A percentile compares a stretch with the other conserved stretches of the same genome.
These are phyloP conservation scores for Cheilosia soror DNA, from an alignment of 2,888 invertebrate species.

Conservation along the genomic window DNA sequence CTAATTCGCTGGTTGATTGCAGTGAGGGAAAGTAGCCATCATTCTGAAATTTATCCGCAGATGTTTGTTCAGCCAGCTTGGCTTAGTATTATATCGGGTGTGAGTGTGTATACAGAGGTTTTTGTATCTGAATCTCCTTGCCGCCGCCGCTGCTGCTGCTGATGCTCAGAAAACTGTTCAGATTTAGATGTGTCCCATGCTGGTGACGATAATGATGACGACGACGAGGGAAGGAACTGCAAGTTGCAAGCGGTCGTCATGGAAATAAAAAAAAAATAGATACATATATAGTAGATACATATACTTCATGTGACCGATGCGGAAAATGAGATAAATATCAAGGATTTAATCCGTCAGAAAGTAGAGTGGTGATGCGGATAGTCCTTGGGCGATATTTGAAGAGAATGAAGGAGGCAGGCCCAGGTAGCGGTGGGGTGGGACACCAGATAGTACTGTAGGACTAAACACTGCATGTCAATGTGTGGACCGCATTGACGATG, in stretches of 20 bases:
- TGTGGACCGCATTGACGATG: slow-evolving; percentile 67
- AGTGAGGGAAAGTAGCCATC: slow-evolving; percentile 42
- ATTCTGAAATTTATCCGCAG: slow-evolving; percentile 65
- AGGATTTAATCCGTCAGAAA: slow-evolving; percentile 70
- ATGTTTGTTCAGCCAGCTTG: slow-evolving; percentile 67
- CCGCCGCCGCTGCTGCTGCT: neutral
- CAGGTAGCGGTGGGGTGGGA: slow-evolving; percentile 3
- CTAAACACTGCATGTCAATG: slow-evolving; percentile 54
- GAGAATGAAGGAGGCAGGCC: slow-evolving; percentile 4
- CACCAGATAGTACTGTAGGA: slow-evolving; percentile 15
- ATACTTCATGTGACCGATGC: slow-evolving; percentile 65
- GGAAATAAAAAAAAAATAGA: slow-evolving; percentile 20
- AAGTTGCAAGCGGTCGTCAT: slow-evolving; percentile 50
- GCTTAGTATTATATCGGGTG: slow-evolving; percentile 2
- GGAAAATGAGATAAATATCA: slow-evolving; percentile 75
- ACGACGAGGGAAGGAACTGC: slow-evolving; percentile 39
- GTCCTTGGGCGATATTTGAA: slow-evolving; percentile 65
- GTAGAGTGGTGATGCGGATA: slow-evolving; percentile 56
- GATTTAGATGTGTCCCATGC: slow-evolving; percentile 62
- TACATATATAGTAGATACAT: neutral
- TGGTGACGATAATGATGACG: slow-evolving; percentile 47
- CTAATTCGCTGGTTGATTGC: slow-evolving; percentile 72
- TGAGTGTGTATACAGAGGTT: slow-evolving; percentile 20
- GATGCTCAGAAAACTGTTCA: slow-evolving; percentile 60
- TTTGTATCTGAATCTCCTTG: slow-evolving; percentile 58